Base-by-base conservation (phyloP, 2,797 vertebrate species). In the Pogonophryne albipinna region DNA sequence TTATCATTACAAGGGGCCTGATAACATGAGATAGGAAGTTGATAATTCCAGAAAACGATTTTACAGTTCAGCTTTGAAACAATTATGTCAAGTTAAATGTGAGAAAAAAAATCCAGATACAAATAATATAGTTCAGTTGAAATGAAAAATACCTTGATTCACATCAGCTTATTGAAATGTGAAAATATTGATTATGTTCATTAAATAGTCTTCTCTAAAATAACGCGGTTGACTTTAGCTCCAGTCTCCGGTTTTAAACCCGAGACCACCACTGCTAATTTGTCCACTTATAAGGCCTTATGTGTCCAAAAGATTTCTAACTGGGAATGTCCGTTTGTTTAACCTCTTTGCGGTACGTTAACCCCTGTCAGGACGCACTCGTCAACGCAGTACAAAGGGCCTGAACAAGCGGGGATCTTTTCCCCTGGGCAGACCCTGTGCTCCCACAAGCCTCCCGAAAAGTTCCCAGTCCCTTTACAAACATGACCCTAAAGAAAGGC, bases 291-390 rank as follows among this genome's bases (percentile, higher is more conserved):
- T 80, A 58, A 71, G 78, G 82, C 83, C 80, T 62, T 63, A 77
- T 86, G 86, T 84, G 87, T 88, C 79, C 79, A 88, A 74, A 88
- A 84, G 83, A 87, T 91, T 90, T 89, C 84, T 86, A 88, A 83
- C 61, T 38, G 87, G 88, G 87, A 91, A 93, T 91, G 91, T 86
- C 89, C 81, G 93, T 95, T 96, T 95, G 92, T 93, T 95, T 96
- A 96, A 96, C 95, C 95, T 90, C 89, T 94, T 95, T 55, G 93
- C 91, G 94, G 93, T 87, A 93, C 90, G 87, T 95, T 96, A 93
- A 94, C 94, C 94, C 77, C 93, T 95, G 94, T 95, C 94, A 94
- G 86, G 90, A 87, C 90, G 49, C 3, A 59, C 93, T 93, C 72
- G 74, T 95, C 94, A 95, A 78, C 62, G 20, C 56, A 76, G 79